Evolutionary conservation across 2,113 vertebrate genomes (phyloP).

Genomic region (Aix galericulata): DNA sequence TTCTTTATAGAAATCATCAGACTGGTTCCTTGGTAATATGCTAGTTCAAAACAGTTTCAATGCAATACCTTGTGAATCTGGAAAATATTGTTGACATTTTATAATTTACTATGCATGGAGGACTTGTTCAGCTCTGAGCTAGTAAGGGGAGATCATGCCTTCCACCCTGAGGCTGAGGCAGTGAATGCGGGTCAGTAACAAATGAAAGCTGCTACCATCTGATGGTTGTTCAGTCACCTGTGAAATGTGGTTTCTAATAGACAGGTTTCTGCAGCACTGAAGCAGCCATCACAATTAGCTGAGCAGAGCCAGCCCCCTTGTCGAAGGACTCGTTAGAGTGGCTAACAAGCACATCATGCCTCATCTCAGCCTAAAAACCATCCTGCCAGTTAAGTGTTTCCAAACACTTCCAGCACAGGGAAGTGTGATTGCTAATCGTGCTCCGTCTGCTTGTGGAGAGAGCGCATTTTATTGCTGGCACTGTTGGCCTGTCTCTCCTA

Average conservation of each 20-base stretch:
- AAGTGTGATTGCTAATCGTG: neutral
- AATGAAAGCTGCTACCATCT: constrained; percentile 28
- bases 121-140: neutral
- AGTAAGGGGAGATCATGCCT: fast-evolving
- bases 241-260: constrained; percentile 54
- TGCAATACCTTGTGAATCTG: neutral
- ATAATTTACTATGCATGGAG: neutral
- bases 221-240: constrained; percentile 39
- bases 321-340: neutral
- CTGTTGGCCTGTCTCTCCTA: neutral
- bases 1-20: neutral
- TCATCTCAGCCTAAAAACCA: neutral
- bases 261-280: constrained; percentile 25
- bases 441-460: neutral
- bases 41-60: neutral
- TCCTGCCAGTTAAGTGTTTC: neutral
- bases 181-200: neutral
- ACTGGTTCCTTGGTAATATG: neutral
- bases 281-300: neutral
- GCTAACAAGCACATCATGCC: neutral
- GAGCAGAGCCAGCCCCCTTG: neutral
- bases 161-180: fast-evolving
- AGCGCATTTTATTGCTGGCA: fast-evolving
- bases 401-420: neutral
- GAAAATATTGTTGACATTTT: neutral